These are phyloP conservation scores for Piprites chloris DNA, from an alignment of 2,113 vertebrate species.

Conservation along the genomic window DNA sequence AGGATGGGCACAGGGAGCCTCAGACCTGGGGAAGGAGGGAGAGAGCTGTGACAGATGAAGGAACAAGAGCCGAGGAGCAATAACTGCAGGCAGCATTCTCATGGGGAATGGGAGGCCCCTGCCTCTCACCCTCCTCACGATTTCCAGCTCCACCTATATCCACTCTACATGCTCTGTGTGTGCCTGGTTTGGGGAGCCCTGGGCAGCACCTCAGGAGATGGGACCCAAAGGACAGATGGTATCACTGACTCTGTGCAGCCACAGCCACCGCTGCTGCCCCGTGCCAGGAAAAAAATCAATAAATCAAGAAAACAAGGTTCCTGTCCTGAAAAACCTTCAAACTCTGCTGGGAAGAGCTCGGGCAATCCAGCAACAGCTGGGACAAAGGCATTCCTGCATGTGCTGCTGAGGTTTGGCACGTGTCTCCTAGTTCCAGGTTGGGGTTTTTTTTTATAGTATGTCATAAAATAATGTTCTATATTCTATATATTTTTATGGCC, in stretches of 20 bases:
- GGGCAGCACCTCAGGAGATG: background rate
- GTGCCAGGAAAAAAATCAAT: background rate
- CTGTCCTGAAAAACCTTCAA: background rate
- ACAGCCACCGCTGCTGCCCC: background rate
- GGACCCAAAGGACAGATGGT: background rate
- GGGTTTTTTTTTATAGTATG: background rate
- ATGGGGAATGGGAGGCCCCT: rapidly evolving
- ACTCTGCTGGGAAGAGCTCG: background rate
- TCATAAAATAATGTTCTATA: conserved; percentile 61
- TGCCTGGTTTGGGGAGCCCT: background rate
- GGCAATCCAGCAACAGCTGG: conserved; percentile 4
- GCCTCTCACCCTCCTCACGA: rapidly evolving
- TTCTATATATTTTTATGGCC: conserved; percentile 49
- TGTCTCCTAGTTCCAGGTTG: conserved; percentile 19
- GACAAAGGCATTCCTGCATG: conserved; percentile 47
- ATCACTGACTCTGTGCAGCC: too few relatives aligned
- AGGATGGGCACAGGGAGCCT: background rate
- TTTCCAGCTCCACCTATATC: background rate
- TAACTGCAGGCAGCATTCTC: background rate
- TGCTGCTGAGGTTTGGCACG: conserved; percentile 46
- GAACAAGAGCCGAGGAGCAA: background rate
- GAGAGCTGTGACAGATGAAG: background rate
- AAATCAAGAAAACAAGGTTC: background rate
- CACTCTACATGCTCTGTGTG: rapidly evolving
- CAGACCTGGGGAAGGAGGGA: background rate